Evolutionary conservation across 2,797 vertebrate species (phyloP).

Genomic region (Morelia viridis): DNA sequence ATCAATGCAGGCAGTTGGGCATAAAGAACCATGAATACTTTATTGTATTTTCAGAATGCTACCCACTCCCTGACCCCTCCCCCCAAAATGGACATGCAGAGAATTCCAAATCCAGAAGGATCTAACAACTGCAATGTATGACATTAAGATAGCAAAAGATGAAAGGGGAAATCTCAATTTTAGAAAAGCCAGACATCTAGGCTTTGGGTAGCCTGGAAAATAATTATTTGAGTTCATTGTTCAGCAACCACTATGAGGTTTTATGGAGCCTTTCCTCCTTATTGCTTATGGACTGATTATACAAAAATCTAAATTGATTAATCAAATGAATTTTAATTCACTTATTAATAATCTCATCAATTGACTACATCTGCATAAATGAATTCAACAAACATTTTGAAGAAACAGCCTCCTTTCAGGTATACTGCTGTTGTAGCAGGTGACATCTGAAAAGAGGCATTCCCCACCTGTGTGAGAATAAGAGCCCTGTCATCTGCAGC

Average conservation of each 20-base stretch:
- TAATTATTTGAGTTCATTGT: constrained; percentile 46
- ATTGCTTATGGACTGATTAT: neutral
- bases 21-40: constrained; percentile 50
- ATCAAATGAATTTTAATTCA: neutral
- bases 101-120: constrained; percentile 33
- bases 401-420: neutral
- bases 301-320: neutral
- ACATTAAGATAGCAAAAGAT: constrained; percentile 40
- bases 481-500: neutral
- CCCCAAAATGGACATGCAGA: neutral
- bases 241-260: neutral
- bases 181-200: neutral
- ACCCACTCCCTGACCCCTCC: neutral
- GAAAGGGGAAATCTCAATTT: neutral
- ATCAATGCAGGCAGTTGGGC: constrained; percentile 25
- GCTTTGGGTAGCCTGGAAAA: neutral
- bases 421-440: neutral
- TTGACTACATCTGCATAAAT: neutral
- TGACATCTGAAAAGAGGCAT: neutral
- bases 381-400: neutral
- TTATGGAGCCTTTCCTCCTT: neutral
- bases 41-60: constrained; percentile 14
- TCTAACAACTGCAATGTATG: constrained; percentile 8
- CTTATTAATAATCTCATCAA: neutral
- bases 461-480: neutral